Evolutionary conservation across 2,888 invertebrate species (phyloP).

Genomic region (Eurytoma adleriae): DNA sequence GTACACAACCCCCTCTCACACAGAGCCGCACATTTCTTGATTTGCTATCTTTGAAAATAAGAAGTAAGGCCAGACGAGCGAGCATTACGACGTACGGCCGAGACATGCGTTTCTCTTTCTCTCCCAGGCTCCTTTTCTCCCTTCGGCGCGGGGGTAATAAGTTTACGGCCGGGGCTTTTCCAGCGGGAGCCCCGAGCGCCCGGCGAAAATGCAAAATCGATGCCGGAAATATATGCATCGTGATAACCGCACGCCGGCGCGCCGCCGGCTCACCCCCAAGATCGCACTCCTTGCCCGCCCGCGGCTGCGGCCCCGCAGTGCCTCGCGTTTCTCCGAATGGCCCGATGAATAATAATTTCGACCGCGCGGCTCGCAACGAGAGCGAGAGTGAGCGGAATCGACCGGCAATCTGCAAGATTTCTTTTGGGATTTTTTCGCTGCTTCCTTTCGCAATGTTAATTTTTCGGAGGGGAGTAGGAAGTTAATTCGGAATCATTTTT

Average conservation of each 20-base stretch:
- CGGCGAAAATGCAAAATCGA: conserved; percentile 54
- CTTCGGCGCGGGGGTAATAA: conserved; percentile 7
- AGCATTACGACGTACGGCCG: conserved; percentile 35
- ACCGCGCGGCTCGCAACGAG: not conserved
- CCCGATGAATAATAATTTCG: conserved; percentile 54
- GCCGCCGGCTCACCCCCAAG: not conserved
- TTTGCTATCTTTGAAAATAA: conserved; percentile 59
- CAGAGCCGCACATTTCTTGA: conserved; percentile 55
- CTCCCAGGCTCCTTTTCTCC: not conserved
- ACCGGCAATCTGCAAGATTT: not conserved
- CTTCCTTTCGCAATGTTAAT: no score
- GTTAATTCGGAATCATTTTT: no score
- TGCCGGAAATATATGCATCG: conserved; percentile 53
- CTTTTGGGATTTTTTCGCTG: conserved; percentile 4
- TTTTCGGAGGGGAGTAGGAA: no score
- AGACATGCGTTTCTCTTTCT: conserved; percentile 17
- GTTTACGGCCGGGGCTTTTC: not conserved
- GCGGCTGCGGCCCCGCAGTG: not conserved
- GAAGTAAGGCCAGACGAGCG: conserved; percentile 43
- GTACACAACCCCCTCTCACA: not conserved
- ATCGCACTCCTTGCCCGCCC: conserved; percentile 1
- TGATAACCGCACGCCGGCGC: conserved; percentile 39
- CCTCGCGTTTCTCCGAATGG: conserved; percentile 35
- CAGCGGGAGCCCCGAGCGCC: not conserved
- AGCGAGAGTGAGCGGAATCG: conserved; percentile 18